Percentiles rank a stretch among this genome's conserved stretches.
phyloP scores from a whole-genome alignment of 2,797 vertebrate genomes.

The Emydoidea blandingii region DNA sequence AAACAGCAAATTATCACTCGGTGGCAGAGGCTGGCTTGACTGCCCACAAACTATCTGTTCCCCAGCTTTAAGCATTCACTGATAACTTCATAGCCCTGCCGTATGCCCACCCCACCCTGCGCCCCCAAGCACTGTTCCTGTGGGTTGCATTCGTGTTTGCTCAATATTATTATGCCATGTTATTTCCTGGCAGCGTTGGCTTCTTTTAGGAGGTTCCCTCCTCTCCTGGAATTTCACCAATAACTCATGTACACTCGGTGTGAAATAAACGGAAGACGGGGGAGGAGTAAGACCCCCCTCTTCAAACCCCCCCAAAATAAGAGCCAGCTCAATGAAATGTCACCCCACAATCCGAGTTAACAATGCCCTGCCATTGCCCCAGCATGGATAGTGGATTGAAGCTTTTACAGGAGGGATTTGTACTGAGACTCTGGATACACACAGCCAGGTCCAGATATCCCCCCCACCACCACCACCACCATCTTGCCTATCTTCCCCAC shows the following conservation, averaged over 20 bases:
- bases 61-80: background rate
- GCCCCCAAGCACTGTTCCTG: too few species aligned
- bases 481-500: background rate
- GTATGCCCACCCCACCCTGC: background rate
- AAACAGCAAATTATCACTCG: background rate
- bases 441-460: rapidly evolving
- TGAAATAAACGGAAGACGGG: background rate
- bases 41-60: background rate
- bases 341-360: rapidly evolving
- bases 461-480: too few species aligned
- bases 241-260: background rate
- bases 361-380: background rate
- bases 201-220: background rate
- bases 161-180: background rate
- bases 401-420: rapidly evolving
- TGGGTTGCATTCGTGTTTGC: background rate
- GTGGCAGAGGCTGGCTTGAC: too few species aligned
- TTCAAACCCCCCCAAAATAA: rapidly evolving
- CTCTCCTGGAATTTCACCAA: background rate
- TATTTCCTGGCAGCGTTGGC: background rate
- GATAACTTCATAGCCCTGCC: background rate
- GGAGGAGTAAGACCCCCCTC: too few species aligned
- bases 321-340: rapidly evolving
- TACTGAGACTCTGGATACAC: background rate
- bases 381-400: rapidly evolving